These are phyloP conservation scores for Lasioglossum lativentre DNA, from an alignment of 2,888 invertebrate genomes.

Conservation along the genomic window DNA sequence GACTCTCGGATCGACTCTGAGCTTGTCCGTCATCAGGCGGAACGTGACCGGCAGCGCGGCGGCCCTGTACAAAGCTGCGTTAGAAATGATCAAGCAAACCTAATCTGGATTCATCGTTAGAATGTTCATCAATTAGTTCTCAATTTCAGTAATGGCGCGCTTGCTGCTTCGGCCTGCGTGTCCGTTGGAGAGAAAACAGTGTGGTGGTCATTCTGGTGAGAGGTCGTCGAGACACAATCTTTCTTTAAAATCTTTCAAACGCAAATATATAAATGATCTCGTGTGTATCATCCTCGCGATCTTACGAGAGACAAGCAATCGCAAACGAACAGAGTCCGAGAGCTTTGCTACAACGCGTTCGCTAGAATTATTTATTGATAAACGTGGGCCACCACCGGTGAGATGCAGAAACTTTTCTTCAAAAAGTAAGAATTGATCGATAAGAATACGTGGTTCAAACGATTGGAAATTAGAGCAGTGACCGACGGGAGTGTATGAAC, in stretches of 20 bases:
- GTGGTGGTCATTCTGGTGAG: slow-evolving; percentile 77
- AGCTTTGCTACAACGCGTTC: not conserved
- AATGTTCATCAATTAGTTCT: slow-evolving; percentile 36
- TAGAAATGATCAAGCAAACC: slow-evolving; percentile 69
- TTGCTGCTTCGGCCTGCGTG: slow-evolving; percentile 63
- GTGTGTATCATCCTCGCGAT: not conserved
- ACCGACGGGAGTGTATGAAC: slow-evolving; percentile 19
- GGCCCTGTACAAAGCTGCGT: slow-evolving; percentile 85
- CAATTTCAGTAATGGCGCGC: slow-evolving; percentile 31
- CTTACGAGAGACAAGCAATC: not conserved
- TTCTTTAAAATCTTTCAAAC: not conserved
- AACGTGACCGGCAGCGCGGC: slow-evolving; percentile 96
- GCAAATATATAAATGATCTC: not conserved
- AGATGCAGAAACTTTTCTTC: not conserved
- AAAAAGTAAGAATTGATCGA: not conserved
- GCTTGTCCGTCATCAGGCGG: slow-evolving; percentile 93
- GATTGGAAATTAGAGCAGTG: not conserved
- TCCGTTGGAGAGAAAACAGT: slow-evolving; percentile 33
- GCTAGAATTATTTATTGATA: not conserved
- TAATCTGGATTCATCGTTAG: slow-evolving; percentile 20
- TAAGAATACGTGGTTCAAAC: not conserved
- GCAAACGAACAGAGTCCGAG: not conserved
- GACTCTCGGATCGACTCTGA: slow-evolving; percentile 92
- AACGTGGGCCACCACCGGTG: not conserved
- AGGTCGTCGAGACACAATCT: slow-evolving; percentile 20